Evolutionary conservation across 2,888 invertebrate genomes (phyloP).

Genomic region (Eilema depressum): DNA sequence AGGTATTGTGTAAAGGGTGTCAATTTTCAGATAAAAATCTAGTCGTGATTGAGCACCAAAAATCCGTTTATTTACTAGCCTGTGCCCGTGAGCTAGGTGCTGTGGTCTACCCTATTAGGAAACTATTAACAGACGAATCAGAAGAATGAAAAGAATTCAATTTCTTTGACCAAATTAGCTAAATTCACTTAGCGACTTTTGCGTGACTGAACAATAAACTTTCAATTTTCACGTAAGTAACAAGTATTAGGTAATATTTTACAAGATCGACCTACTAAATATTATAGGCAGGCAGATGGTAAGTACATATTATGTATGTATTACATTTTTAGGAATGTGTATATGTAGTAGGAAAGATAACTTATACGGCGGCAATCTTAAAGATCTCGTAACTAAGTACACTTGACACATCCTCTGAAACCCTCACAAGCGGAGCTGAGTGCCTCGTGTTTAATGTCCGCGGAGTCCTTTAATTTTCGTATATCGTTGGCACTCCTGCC

Average conservation of each 20-base stretch:
- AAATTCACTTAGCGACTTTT: no score
- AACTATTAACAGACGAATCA: no score
- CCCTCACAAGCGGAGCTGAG: neutral
- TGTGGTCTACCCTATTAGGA: no score
- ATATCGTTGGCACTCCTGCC: constrained; percentile 19
- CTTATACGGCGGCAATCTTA: neutral
- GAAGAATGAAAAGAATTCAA: no score
- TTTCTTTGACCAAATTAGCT: no score
- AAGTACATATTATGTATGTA: neutral
- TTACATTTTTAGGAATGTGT: neutral
- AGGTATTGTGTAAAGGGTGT: neutral
- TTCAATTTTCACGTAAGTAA: no score
- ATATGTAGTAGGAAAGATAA: neutral
- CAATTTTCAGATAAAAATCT: neutral
- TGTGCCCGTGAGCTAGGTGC: no score
- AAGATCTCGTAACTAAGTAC: neutral
- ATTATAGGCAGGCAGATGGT: no score
- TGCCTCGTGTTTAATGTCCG: neutral
- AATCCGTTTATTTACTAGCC: no score
- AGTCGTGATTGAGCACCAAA: neutral
- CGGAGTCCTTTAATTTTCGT: constrained; percentile 4
- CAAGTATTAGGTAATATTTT: no score
- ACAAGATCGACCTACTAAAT: no score
- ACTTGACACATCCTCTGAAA: neutral
- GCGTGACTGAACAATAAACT: no score